These are phyloP conservation scores for Zenarchopterus dispar DNA, from an alignment of 2,797 vertebrate genomes.

Conservation along the genomic window DNA sequence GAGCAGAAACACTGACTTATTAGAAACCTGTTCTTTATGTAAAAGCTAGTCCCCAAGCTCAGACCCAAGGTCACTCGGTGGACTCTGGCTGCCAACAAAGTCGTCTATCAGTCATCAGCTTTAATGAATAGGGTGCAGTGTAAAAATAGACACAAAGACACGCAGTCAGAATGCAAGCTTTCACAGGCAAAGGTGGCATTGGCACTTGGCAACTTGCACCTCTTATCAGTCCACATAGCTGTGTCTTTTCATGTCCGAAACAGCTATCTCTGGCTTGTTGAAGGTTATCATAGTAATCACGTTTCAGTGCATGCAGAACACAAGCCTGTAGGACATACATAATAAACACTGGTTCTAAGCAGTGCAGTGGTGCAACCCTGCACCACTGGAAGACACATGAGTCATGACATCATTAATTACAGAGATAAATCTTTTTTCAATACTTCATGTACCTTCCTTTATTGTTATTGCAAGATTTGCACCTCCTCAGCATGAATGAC, in stretches of 20 bases:
- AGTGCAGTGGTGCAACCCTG: background rate
- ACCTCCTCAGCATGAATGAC: background rate
- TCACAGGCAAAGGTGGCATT: constrained; percentile 59
- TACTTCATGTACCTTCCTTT: background rate
- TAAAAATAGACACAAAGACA: constrained; percentile 79
- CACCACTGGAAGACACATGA: background rate
- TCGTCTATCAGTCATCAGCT: constrained; percentile 79
- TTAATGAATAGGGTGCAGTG: constrained; percentile 72
- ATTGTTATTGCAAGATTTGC: background rate
- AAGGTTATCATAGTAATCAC: constrained; percentile 46
- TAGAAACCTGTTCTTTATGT: constrained; percentile 71
- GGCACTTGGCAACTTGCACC: constrained; percentile 54
- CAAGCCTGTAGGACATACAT: constrained; percentile 6
- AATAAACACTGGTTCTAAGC: constrained; percentile 2
- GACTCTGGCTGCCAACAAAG: constrained; percentile 72
- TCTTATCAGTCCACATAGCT: constrained; percentile 63
- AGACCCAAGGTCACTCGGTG: constrained; percentile 77
- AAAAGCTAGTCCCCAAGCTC: constrained; percentile 60
- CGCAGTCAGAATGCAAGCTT: constrained; percentile 61
- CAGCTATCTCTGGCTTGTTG: constrained; percentile 49
- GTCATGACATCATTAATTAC: background rate
- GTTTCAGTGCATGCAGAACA: constrained; percentile 17
- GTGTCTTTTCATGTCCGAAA: constrained; percentile 39
- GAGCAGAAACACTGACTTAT: constrained; percentile 37
- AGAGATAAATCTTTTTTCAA: background rate